Conservation (phyloP, 2,797 vertebrate species). For the Parotocinclus haroldoi region DNA sequence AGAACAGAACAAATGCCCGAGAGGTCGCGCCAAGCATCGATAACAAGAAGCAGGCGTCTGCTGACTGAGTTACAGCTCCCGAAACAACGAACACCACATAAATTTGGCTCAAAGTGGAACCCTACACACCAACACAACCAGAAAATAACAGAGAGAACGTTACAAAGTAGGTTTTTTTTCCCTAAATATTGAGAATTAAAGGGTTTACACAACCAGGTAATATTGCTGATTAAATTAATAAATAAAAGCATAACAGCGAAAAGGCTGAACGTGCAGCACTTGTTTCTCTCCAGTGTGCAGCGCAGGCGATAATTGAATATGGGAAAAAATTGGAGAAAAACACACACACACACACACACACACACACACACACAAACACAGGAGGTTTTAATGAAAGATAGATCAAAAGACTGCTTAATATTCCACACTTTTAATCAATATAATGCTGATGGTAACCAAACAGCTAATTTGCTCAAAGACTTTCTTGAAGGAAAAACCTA, state of each 20-base stretch:
- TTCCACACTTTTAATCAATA: constrained; percentile 66
- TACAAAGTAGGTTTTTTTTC: constrained; percentile 52
- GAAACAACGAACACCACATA: constrained; percentile 60
- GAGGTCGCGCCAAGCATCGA: constrained; percentile 58
- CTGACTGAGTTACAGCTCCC: constrained; percentile 64
- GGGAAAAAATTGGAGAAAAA: constrained; percentile 49
- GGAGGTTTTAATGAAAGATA: constrained; percentile 64
- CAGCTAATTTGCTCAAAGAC: constrained; percentile 54
- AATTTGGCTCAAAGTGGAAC: constrained; percentile 49
- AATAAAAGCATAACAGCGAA: constrained; percentile 6
- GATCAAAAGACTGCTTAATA: constrained; percentile 71
- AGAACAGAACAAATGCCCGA: constrained; percentile 37
- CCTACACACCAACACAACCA: neutral
- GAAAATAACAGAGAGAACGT: neutral
- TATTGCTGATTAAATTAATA: constrained; percentile 56
- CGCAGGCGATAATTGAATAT: constrained; percentile 52
- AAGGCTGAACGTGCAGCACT: constrained; percentile 21
- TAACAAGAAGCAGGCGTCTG: constrained; percentile 63
- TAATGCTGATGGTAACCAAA: constrained; percentile 62
- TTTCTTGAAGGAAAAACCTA: constrained; percentile 15
- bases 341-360: constrained; percentile 22
- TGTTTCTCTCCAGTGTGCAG: constrained; percentile 57
- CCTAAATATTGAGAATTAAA: constrained; percentile 59
- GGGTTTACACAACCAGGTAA: constrained; percentile 51
- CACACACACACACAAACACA: no score